phyloP scores from a whole-genome alignment of 2,113 vertebrate species.

The Glaucidium brasilianum region DNA sequence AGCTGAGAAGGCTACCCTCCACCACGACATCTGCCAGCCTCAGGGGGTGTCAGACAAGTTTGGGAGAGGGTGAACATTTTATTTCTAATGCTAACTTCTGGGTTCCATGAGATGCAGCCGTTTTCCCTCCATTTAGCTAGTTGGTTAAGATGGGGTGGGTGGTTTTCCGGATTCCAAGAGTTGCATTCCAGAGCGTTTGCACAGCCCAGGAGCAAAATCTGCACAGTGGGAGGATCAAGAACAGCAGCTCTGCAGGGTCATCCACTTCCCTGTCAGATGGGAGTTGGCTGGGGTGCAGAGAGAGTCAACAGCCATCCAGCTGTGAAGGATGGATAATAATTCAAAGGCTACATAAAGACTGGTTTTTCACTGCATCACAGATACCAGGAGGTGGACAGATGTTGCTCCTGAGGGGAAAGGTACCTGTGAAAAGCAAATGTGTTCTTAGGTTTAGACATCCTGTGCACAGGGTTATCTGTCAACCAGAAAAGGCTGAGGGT shows the following conservation, averaged over 20 bases:
- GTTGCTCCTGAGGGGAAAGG: background rate
- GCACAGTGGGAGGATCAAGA: background rate
- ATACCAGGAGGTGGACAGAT: background rate
- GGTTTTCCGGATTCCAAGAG: background rate
- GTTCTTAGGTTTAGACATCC: background rate
- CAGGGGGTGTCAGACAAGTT: fast-evolving
- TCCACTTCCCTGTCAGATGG: background rate
- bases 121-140: background rate
- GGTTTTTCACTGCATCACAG: background rate
- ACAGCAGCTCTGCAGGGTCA: no score
- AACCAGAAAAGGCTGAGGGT: background rate
- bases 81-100: background rate
- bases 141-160: background rate
- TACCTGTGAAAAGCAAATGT: background rate
- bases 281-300: no score
- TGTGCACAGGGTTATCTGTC: background rate
- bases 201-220: no score
- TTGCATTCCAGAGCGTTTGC: fast-evolving
- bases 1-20: background rate
- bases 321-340: background rate
- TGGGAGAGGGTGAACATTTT: no score
- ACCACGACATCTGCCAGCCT: background rate
- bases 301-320: background rate
- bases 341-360: background rate
- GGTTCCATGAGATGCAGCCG: background rate